Evolutionary conservation across 2,888 invertebrate genomes (phyloP).

Genomic region (Lottia scabra): DNA sequence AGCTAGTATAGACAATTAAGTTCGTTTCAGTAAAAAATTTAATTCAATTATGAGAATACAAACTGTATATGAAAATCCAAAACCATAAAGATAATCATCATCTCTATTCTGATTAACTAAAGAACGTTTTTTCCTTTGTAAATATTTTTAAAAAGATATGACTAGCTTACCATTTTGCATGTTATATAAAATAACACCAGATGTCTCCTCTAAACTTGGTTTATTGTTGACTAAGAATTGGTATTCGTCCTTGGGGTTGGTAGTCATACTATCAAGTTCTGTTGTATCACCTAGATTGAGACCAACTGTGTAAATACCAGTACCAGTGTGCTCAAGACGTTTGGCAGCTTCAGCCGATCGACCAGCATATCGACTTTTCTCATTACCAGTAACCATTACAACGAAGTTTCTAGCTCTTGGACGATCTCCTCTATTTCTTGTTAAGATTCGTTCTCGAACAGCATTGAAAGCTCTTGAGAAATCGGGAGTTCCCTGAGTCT

Average conservation of each 20-base stretch:
- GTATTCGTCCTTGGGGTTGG: conserved; percentile 40
- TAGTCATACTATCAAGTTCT: conserved; percentile 51
- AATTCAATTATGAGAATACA: too few species aligned
- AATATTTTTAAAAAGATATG: not conserved
- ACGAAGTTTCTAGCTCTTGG: conserved; percentile 39
- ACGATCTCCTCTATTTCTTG: conserved; percentile 41
- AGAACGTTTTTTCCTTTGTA: too few species aligned
- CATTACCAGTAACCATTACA: conserved; percentile 46
- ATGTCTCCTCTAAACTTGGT: conserved; percentile 37
- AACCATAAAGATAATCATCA: too few species aligned
- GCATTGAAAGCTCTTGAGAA: conserved; percentile 41
- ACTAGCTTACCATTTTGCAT: conserved; percentile 39
- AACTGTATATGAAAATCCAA: too few species aligned
- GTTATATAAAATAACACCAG: conserved; percentile 37
- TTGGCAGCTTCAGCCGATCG: conserved; percentile 22
- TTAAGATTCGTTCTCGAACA: conserved; percentile 34
- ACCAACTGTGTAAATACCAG: conserved; percentile 31
- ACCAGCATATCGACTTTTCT: conserved; percentile 26
- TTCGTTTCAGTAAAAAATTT: too few species aligned
- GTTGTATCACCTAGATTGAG: conserved; percentile 32
- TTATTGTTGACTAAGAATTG: conserved; percentile 33
- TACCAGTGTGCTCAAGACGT: conserved; percentile 28
- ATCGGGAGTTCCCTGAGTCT: conserved; percentile 28
- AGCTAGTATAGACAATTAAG: conserved; percentile 8
- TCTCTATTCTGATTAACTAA: too few species aligned